Percentiles rank a stretch among this genome's conserved stretches.
Conservation (phyloP, 2,113 vertebrate species). For the Lasiurus cinereus region DNA sequence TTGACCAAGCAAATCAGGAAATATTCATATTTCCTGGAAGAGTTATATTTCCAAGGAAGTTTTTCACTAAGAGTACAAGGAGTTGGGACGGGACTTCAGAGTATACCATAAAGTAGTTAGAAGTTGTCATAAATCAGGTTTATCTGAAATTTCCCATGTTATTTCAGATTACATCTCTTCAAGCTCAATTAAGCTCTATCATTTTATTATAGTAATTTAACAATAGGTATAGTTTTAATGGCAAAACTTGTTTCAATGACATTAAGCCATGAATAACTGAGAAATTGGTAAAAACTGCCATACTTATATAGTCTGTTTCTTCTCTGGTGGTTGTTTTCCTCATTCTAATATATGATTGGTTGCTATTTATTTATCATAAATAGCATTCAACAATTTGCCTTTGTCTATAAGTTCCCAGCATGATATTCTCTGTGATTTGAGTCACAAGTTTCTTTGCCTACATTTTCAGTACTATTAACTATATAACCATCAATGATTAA, state of each 20-base stretch:
- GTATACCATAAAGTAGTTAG: background rate
- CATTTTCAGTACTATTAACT: background rate
- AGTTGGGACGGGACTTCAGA: background rate
- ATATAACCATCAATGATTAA: background rate
- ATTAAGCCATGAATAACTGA: constrained; percentile 19
- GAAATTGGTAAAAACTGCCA: background rate
- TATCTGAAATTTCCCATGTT: background rate
- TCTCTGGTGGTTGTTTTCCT: background rate
- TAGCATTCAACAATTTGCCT: background rate
- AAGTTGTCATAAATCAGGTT: background rate
- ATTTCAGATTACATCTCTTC: constrained; percentile 28
- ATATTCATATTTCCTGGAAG: background rate
- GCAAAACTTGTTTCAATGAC: background rate
- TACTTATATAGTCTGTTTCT: constrained; percentile 20
- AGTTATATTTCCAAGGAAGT: constrained; percentile 20
- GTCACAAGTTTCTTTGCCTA: background rate
- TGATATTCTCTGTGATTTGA: constrained; percentile 17
- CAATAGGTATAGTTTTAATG: constrained; percentile 40
- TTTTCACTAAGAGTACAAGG: background rate
- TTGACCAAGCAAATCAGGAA: constrained; percentile 50
- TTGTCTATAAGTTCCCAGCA: background rate
- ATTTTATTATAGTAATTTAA: constrained; percentile 49
- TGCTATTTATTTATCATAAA: background rate
- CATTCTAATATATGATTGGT: background rate
- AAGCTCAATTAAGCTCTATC: background rate